phyloP scores from a whole-genome alignment of 2,888 invertebrate genomes.

The Tolmerus cingulatus region DNA sequence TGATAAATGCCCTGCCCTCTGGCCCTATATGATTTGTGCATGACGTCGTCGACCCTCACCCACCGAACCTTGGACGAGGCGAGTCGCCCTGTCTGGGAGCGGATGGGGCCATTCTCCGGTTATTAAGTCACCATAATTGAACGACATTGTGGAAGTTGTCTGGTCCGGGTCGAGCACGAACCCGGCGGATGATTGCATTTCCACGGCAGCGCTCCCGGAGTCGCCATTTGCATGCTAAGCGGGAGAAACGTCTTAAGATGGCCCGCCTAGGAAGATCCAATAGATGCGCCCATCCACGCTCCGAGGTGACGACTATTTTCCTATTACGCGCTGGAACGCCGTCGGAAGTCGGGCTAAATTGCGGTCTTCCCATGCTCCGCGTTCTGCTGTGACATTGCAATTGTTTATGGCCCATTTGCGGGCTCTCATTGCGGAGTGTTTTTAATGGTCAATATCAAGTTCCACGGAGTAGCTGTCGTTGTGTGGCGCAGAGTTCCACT shows the following conservation, averaged over 20 bases:
- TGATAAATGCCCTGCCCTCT: background rate
- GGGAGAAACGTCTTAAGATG: background rate
- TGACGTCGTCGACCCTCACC: background rate
- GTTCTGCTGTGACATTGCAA: slow-evolving; percentile 12
- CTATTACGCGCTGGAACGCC: background rate
- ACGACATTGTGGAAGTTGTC: background rate
- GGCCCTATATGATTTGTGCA: background rate
- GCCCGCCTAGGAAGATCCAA: background rate
- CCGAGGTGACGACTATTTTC: background rate
- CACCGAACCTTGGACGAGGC: background rate
- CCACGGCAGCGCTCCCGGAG: background rate
- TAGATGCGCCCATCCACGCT: background rate
- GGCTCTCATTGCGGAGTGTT: background rate
- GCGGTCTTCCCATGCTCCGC: background rate
- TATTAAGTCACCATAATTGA: background rate
- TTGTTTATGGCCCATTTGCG: slow-evolving; percentile 15
- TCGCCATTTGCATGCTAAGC: background rate
- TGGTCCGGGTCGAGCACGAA: background rate
- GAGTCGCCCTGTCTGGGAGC: background rate
- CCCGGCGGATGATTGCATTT: background rate
- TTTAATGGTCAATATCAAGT: slow-evolving; percentile 20
- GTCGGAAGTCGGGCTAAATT: slow-evolving; percentile 14
- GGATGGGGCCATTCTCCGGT: background rate
- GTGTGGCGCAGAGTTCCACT: background rate
- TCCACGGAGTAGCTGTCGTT: background rate